phyloP scores from a whole-genome alignment of 2,888 invertebrate species.

The Zygogramma bicolorata region DNA sequence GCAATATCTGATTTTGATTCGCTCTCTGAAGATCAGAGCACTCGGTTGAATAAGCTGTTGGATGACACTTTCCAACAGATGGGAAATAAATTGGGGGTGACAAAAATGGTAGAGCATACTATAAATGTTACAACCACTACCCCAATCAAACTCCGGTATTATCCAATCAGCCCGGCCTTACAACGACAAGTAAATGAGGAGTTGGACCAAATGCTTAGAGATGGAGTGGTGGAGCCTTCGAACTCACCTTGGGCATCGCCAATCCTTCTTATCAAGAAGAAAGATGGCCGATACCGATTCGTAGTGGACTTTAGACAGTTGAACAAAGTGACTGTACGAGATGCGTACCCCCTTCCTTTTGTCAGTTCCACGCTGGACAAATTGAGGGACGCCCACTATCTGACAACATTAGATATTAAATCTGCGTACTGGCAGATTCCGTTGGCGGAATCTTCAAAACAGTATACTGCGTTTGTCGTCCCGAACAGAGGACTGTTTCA shows the following conservation, averaged over 20 bases:
- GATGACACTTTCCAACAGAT: slow-evolving; percentile 31
- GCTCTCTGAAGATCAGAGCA: neutral
- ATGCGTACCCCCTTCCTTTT: slow-evolving; percentile 33
- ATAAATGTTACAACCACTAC: slow-evolving; percentile 23
- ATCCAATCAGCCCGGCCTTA: slow-evolving; percentile 31
- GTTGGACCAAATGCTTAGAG: slow-evolving; percentile 46
- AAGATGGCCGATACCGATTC: slow-evolving; percentile 48
- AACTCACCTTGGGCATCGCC: too few species aligned
- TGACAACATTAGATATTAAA: slow-evolving; percentile 37
- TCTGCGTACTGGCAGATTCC: slow-evolving; percentile 37
- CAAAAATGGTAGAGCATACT: slow-evolving; percentile 33
- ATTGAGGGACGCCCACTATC: slow-evolving; percentile 25
- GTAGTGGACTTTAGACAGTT: slow-evolving; percentile 47
- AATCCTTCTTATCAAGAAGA: too few species aligned
- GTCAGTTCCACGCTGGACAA: slow-evolving; percentile 24
- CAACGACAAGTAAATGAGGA: slow-evolving; percentile 39
- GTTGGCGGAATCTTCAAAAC: slow-evolving; percentile 23
- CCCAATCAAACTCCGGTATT: slow-evolving; percentile 40
- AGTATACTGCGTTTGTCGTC: slow-evolving; percentile 53
- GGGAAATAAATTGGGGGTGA: slow-evolving; percentile 27
- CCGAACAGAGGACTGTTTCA: slow-evolving; percentile 45
- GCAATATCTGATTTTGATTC: neutral
- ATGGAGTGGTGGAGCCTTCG: slow-evolving; percentile 50
- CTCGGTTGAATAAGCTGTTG: neutral
- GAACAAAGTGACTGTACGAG: slow-evolving; percentile 42